These are phyloP conservation scores for Hydrozoanthus gracilis DNA, from an alignment of 92 coral and sea anemone species.

Conservation along the genomic window DNA sequence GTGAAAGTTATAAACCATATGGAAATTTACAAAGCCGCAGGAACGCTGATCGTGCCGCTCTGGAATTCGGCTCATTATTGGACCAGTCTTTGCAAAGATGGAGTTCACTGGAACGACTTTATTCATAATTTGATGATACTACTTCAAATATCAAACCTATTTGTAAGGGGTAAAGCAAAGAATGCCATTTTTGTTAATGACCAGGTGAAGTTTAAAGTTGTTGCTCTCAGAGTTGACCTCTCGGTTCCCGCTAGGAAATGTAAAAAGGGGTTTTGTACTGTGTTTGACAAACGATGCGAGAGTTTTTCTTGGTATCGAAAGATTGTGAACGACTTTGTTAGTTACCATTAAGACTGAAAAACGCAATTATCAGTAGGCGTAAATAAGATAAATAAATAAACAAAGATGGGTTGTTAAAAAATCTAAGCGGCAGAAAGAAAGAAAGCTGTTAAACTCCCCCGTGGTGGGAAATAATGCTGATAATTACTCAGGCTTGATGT, in stretches of 20 bases:
- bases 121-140: constrained; percentile 57
- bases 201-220: constrained; percentile 12
- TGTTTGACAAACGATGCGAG: neutral
- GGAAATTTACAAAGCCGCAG: constrained; percentile 52
- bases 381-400: no score
- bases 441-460: neutral
- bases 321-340: neutral
- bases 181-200: constrained; percentile 35
- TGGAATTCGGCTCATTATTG: constrained; percentile 61
- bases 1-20: constrained; percentile 49
- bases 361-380: neutral
- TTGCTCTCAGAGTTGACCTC: constrained; percentile 15
- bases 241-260: neutral
- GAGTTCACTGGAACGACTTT: constrained; percentile 53
- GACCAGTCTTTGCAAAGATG: constrained; percentile 50
- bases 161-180: constrained; percentile 63
- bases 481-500: constrained; percentile 13
- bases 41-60: constrained; percentile 60
- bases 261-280: neutral
- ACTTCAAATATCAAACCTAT: constrained; percentile 31
- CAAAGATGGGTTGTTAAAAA: neutral
- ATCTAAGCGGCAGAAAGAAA: neutral
- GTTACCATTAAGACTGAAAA: neutral
- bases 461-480: constrained; percentile 8
- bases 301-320: neutral